Evolutionary conservation across 2,888 invertebrate species (phyloP).

Genomic region (Desoria tigrina): DNA sequence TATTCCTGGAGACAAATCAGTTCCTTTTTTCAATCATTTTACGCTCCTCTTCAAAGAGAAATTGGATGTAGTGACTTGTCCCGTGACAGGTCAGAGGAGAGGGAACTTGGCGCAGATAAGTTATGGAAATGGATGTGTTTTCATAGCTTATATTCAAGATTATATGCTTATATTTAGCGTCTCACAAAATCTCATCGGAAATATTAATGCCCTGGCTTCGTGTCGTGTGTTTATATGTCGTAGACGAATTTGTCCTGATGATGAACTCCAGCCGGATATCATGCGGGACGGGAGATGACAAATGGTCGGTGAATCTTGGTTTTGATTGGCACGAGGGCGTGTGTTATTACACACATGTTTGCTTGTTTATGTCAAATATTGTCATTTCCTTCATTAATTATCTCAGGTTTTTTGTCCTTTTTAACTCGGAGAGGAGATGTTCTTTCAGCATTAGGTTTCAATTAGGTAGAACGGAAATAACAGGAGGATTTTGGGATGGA

Average conservation of each 20-base stretch:
- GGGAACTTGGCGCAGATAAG: background rate
- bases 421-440: no score
- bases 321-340: constrained; percentile 25
- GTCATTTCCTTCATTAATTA: constrained; percentile 25
- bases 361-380: constrained; percentile 23
- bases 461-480: no score
- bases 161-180: background rate
- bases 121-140: background rate
- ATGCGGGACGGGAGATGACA: constrained; percentile 9
- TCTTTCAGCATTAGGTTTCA: no score
- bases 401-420: background rate
- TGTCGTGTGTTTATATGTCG: background rate
- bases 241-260: no score
- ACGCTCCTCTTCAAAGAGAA: constrained; percentile 4
- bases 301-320: constrained; percentile 12
- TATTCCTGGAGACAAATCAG: constrained; percentile 22
- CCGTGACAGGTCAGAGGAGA: constrained; percentile 6
- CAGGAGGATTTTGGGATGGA: no score
- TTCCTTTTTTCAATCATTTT: constrained; percentile 19
- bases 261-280: background rate
- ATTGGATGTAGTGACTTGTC: constrained; percentile 18
- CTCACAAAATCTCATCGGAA: no score
- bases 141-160: background rate
- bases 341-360: constrained; percentile 25
- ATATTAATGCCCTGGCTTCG: no score